Conservation (phyloP, 2,113 vertebrate genomes). For the Phalacrocorax aristotelis region DNA sequence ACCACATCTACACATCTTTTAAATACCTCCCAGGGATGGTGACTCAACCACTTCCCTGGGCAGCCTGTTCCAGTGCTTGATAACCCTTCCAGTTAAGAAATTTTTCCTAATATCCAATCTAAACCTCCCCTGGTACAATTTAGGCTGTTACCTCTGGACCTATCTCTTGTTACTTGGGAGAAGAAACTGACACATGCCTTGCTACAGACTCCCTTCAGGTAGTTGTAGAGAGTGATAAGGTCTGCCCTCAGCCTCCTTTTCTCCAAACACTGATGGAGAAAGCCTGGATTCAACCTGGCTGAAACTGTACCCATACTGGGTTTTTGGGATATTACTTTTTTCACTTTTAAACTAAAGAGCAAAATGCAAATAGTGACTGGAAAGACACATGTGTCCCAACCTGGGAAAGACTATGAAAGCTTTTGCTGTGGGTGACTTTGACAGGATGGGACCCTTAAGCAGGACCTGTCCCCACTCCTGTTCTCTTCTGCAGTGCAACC, state of each 20-base stretch:
- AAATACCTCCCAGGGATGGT: neutral
- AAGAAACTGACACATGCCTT: too few relatives aligned
- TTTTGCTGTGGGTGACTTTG: neutral
- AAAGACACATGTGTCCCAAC: neutral
- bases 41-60: neutral
- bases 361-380: neutral
- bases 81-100: accelerated
- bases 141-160: too few relatives aligned
- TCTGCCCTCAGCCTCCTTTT: neutral
- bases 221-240: neutral
- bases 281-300: neutral
- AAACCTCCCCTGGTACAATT: neutral
- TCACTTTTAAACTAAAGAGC: neutral
- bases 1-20: neutral
- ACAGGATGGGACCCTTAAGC: neutral
- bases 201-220: too few relatives aligned
- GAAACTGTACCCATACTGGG: neutral
- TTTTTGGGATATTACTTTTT: neutral
- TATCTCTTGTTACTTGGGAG: too few relatives aligned
- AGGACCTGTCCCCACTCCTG: neutral
- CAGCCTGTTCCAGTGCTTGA: neutral
- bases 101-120: neutral
- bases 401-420: neutral
- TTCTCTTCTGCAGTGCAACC: neutral
- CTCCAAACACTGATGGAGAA: neutral